phyloP scores from a whole-genome alignment of 1,140 invertebrate species.

The Anastrepha obliqua region DNA sequence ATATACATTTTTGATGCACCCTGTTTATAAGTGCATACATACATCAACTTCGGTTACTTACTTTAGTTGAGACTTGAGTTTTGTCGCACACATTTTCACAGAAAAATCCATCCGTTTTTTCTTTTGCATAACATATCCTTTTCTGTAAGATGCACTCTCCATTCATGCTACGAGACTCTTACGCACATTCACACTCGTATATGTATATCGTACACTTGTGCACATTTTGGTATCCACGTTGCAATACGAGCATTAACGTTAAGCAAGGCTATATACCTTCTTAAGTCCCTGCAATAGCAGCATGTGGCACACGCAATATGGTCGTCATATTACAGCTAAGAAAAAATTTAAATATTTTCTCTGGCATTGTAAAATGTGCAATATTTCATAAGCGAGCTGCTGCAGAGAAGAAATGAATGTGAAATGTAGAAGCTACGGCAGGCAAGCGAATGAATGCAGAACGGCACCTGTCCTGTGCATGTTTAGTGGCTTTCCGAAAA shows the following conservation, averaged over 20 bases:
- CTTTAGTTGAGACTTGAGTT: not conserved
- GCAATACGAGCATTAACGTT: not conserved
- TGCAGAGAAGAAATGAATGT: not conserved
- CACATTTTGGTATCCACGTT: not conserved
- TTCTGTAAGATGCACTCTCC: not conserved
- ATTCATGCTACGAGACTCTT: not conserved
- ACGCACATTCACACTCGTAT: not conserved
- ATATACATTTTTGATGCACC: too few relatives aligned
- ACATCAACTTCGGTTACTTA: too few relatives aligned
- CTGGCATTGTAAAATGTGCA: not conserved
- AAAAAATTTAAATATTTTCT: not conserved
- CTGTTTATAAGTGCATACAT: too few relatives aligned
- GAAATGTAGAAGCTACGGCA: not conserved
- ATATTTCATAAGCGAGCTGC: slow-evolving; percentile 10
- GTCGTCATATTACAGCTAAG: not conserved
- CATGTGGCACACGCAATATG: slow-evolving; percentile 12
- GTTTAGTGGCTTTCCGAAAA: too few relatives aligned
- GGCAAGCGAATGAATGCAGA: not conserved
- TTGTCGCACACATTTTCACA: not conserved
- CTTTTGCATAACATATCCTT: not conserved
- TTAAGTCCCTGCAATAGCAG: not conserved
- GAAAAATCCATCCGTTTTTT: not conserved
- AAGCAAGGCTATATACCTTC: not conserved
- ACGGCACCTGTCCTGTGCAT: not conserved
- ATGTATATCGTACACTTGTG: not conserved